phyloP scores from a whole-genome alignment of 2,797 vertebrate genomes.

The Hylomyscus alleni region DNA sequence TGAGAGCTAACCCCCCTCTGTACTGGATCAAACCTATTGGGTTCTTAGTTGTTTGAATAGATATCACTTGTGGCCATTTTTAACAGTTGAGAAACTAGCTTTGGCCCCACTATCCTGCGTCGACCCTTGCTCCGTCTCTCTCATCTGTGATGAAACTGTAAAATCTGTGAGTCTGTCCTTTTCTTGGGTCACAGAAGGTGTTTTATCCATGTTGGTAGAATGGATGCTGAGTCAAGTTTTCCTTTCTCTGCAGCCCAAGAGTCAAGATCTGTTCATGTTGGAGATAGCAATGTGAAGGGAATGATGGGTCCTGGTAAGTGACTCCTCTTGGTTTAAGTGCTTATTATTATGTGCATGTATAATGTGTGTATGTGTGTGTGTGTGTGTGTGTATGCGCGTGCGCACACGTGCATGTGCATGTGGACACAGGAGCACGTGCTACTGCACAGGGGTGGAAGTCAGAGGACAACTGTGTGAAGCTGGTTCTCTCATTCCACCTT shows the following conservation, averaged over 20 bases:
- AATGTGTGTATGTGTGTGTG: too few species aligned
- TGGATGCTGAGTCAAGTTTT: constrained; percentile 25
- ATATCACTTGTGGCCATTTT: background rate
- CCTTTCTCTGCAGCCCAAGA: constrained; percentile 87
- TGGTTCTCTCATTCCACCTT: background rate
- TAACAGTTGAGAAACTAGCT: background rate
- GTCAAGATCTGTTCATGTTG: constrained; percentile 87
- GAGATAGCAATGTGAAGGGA: constrained; percentile 88
- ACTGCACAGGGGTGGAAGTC: background rate
- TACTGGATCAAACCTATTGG: background rate
- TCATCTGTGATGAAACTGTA: background rate
- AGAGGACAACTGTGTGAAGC: background rate
- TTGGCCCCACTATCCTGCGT: background rate
- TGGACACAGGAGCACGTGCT: background rate
- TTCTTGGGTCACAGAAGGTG: background rate
- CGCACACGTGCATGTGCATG: background rate
- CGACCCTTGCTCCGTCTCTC: background rate
- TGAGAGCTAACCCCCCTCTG: background rate
- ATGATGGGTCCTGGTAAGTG: constrained; percentile 88
- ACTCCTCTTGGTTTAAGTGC: background rate
- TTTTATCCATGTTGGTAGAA: background rate
- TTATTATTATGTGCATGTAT: background rate
- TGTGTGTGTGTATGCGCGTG: background rate
- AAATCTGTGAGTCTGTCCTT: constrained; percentile 5
- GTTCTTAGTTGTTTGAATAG: constrained; percentile 18